Evolutionary conservation across 2,888 invertebrate genomes (phyloP).

Genomic region (Calliopum simillimum): DNA sequence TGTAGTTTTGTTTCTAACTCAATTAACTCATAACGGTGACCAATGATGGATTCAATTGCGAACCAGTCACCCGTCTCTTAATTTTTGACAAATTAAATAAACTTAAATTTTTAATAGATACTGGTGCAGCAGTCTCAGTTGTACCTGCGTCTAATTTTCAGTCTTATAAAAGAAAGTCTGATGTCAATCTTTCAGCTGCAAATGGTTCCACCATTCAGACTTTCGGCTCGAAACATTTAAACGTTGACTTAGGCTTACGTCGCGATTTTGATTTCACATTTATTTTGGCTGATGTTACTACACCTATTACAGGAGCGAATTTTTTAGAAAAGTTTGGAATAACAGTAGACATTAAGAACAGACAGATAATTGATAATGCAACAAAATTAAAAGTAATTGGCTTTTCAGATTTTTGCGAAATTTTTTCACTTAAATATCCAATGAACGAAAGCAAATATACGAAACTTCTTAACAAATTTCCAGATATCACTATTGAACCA

Average conservation of each 20-base stretch:
- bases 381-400: slow-evolving; percentile 15
- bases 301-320: slow-evolving; percentile 10
- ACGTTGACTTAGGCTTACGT: background rate
- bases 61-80: background rate
- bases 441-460: slow-evolving; percentile 9
- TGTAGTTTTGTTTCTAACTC: too few relatives aligned
- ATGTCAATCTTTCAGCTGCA: too few relatives aligned
- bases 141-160: slow-evolving; percentile 4
- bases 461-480: slow-evolving; percentile 8
- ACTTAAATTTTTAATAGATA: background rate
- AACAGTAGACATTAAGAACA: too few relatives aligned
- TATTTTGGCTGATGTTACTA: slow-evolving; percentile 5
- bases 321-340: too few relatives aligned
- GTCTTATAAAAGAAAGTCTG: too few relatives aligned
- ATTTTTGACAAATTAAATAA: background rate
- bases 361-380: too few relatives aligned
- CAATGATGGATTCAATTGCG: too few relatives aligned
- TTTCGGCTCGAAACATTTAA: background rate
- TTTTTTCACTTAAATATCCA: background rate
- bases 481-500: too few relatives aligned
- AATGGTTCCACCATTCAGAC: slow-evolving; percentile 2
- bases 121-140: background rate
- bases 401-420: background rate
- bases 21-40: too few relatives aligned
- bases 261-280: slow-evolving; percentile 8